Conservation (phyloP, 2,888 invertebrate genomes). For the Steinernema scapterisci region DNA sequence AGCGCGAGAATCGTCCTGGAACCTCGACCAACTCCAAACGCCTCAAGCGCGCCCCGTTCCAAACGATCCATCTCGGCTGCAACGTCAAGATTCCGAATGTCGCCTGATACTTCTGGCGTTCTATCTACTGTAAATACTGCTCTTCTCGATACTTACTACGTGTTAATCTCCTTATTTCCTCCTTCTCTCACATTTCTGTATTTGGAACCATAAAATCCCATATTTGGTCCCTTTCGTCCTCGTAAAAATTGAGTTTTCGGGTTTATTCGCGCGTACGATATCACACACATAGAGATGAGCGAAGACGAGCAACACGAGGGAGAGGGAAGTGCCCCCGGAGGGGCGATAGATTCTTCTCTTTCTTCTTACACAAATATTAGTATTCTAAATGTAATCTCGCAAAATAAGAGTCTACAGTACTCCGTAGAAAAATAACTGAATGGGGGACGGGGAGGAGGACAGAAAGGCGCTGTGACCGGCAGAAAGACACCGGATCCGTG, state of each 20-base stretch:
- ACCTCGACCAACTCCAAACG: too few relatives aligned
- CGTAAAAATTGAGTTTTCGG: not conserved
- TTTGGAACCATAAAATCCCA: too few relatives aligned
- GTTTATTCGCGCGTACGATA: constrained; percentile 17
- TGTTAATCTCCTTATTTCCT: too few relatives aligned
- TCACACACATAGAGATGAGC: constrained; percentile 8
- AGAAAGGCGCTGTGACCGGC: not conserved
- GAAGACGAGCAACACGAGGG: not conserved
- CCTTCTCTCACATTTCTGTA: too few relatives aligned
- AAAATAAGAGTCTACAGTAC: not conserved
- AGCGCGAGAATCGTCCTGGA: too few relatives aligned
- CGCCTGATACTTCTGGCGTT: too few relatives aligned
- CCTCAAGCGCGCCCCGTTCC: too few relatives aligned
- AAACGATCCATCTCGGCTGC: too few relatives aligned
- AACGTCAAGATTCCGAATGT: too few relatives aligned
- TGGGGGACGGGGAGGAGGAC: constrained; percentile 16
- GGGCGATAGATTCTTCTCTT: not conserved
- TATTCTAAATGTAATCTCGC: constrained; percentile 18
- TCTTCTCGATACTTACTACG: too few relatives aligned
- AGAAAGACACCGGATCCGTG: constrained; percentile 2
- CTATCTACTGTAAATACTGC: too few relatives aligned
- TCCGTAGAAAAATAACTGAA: constrained; percentile 30
- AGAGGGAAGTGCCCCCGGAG: not conserved
- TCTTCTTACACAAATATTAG: constrained; percentile 13
- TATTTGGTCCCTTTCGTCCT: too few relatives aligned